These are phyloP conservation scores for Acanthosepion pharaonis DNA, from an alignment of 2,888 invertebrate species.

Conservation along the genomic window DNA sequence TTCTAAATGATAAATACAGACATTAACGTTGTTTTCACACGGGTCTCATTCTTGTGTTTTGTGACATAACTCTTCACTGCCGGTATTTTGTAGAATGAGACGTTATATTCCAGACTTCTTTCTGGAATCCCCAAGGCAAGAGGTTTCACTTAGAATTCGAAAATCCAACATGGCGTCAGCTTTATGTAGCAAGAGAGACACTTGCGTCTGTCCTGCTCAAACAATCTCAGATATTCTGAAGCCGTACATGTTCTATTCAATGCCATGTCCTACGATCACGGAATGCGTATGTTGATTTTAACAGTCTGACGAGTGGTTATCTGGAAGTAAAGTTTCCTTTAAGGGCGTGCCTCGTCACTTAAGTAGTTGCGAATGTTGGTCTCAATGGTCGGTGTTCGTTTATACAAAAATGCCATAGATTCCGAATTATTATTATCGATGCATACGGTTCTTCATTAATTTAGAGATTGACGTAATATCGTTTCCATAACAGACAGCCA, in stretches of 20 bases:
- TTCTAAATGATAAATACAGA: neutral
- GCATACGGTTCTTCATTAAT: too few species aligned
- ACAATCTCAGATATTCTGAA: neutral
- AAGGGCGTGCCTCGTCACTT: neutral
- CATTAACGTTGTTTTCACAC: neutral
- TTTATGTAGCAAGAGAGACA: too few species aligned
- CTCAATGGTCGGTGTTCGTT: too few species aligned
- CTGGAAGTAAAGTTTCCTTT: neutral
- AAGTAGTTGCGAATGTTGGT: neutral
- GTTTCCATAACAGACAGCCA: too few species aligned
- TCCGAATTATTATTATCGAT: too few species aligned
- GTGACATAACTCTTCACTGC: neutral
- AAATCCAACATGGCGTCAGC: neutral
- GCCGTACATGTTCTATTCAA: neutral
- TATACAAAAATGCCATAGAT: too few species aligned
- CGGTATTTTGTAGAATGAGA: neutral
- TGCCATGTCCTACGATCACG: neutral
- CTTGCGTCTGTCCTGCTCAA: neutral
- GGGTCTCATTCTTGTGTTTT: neutral
- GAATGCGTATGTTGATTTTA: neutral
- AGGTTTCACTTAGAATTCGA: neutral
- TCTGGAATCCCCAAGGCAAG: neutral
- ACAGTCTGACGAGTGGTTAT: neutral
- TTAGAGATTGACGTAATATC: too few species aligned
- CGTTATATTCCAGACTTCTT: neutral